A percentile compares a stretch with the other conserved stretches of the same genome.
phyloP scores from a whole-genome alignment of 2,113 vertebrate species.

The Nettapus auritus region DNA sequence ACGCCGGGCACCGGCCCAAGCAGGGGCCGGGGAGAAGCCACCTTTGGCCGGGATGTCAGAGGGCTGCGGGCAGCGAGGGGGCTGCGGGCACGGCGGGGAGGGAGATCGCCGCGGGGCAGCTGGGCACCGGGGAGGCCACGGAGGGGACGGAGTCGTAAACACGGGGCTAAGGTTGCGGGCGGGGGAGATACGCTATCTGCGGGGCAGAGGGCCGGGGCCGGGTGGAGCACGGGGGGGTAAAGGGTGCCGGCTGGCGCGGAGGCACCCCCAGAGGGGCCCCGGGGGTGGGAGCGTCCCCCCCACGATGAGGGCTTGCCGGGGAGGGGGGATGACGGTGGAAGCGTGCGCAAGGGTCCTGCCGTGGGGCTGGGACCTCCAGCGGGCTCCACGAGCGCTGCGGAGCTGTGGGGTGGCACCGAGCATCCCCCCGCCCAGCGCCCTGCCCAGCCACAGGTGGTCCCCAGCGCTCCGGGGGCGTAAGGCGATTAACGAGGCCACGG shows the following conservation, averaged over 20 bases:
- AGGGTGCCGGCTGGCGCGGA: not conserved
- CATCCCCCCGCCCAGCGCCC: not conserved
- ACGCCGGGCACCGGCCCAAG: not conserved
- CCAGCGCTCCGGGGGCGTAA: not conserved
- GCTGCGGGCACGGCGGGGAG: not conserved
- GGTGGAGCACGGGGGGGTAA: fast-evolving
- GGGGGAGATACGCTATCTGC: constrained; percentile 35
- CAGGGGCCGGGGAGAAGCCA: not conserved
- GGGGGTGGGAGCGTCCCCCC: not conserved
- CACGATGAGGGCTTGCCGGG: no score
- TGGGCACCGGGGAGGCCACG: not conserved
- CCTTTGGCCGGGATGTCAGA: constrained; percentile 13
- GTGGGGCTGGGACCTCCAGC: not conserved
- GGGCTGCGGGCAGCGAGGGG: not conserved
- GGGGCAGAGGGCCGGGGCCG: not conserved
- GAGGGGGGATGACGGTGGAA: not conserved
- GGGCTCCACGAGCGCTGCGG: not conserved
- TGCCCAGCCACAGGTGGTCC: not conserved
- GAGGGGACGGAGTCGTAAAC: not conserved
- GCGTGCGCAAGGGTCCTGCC: not conserved
- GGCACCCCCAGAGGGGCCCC: not conserved
- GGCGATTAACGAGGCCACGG: fast-evolving
- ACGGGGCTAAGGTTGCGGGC: constrained; percentile 52
- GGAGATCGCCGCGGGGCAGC: not conserved
- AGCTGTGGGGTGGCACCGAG: not conserved